These are phyloP conservation scores for Aphaenogaster rudis DNA, from an alignment of 1,140 invertebrate genomes.

Conservation along the genomic window DNA sequence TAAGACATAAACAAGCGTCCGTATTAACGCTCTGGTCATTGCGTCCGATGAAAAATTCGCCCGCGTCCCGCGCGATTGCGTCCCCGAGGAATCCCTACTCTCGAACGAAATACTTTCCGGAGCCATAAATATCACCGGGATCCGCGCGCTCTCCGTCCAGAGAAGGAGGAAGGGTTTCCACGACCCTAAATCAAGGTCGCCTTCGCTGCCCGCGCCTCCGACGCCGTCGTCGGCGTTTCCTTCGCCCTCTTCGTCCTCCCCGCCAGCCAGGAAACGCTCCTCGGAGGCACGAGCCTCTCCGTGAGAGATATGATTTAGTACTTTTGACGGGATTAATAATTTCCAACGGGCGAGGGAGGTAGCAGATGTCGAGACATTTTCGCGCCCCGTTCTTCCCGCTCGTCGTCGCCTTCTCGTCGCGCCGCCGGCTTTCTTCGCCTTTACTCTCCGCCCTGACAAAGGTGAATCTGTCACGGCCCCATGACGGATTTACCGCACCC, in stretches of 20 bases:
- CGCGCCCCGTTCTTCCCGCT: conserved; percentile 66
- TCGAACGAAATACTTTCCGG: conserved; percentile 59
- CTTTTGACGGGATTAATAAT: conserved; percentile 85
- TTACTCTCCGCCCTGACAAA: conserved; percentile 15
- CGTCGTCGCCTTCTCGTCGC: conserved; percentile 36
- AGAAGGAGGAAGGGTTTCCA: conserved; percentile 70
- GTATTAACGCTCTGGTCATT: conserved; percentile 33
- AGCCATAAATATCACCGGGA: conserved; percentile 67
- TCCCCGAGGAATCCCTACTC: conserved; percentile 21
- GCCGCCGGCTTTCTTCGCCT: conserved; percentile 1
- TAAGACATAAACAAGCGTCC: conserved; percentile 42
- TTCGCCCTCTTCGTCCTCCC: conserved; percentile 28
- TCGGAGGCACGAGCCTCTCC: conserved; percentile 45
- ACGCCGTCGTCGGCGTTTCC: conserved; percentile 45
- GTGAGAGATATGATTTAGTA: conserved; percentile 81
- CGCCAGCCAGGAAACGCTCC: conserved; percentile 6
- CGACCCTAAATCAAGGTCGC: conserved; percentile 82
- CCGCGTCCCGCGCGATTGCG: not conserved
- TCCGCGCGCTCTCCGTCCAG: conserved; percentile 28
- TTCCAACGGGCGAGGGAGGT: conserved; percentile 75
- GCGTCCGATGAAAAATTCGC: conserved; percentile 35
- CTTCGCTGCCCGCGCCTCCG: conserved; percentile 61
- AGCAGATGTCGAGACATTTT: conserved; percentile 83
- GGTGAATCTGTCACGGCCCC: conserved; percentile 68
- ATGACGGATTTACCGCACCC: conserved; percentile 68